These are phyloP conservation scores for Laticauda colubrina DNA, from an alignment of 2,113 vertebrate genomes.

Conservation along the genomic window DNA sequence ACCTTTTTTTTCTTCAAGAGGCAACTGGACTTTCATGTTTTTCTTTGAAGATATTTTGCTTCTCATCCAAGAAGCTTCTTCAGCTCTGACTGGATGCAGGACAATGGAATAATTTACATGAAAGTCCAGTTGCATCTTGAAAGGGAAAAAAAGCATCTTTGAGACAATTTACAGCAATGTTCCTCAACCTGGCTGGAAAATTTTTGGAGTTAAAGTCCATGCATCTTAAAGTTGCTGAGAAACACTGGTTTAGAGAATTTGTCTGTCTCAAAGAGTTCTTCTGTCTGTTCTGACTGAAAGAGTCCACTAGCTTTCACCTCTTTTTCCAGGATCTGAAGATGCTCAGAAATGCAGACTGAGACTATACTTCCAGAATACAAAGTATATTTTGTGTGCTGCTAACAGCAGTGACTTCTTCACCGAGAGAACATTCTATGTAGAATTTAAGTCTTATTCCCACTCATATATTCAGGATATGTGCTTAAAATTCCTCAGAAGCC, in stretches of 20 bases:
- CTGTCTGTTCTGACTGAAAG: background rate
- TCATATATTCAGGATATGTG: background rate
- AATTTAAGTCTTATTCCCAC: background rate
- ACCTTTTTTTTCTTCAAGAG: no score
- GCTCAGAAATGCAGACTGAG: background rate
- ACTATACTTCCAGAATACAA: background rate
- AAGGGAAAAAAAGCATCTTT: no score
- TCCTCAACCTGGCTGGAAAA: background rate
- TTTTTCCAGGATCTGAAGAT: background rate
- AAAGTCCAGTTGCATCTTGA: no score
- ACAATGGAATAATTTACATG: no score
- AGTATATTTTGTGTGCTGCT: background rate
- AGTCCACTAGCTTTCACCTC: background rate
- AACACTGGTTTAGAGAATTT: background rate
- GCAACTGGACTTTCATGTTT: no score
- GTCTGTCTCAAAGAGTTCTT: background rate
- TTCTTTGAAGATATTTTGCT: no score
- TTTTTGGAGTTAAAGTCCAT: background rate
- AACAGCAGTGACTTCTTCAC: no score
- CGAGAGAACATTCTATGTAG: background rate
- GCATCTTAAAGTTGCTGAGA: background rate
- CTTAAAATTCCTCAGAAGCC: background rate
- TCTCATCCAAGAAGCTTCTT: no score
- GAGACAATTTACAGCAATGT: background rate
- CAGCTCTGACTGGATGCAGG: no score